A percentile compares a stretch with the other conserved stretches of the same genome.
These are phyloP conservation scores for Hypomecis atomaria DNA, from an alignment of 2,888 invertebrate species.

Conservation along the genomic window DNA sequence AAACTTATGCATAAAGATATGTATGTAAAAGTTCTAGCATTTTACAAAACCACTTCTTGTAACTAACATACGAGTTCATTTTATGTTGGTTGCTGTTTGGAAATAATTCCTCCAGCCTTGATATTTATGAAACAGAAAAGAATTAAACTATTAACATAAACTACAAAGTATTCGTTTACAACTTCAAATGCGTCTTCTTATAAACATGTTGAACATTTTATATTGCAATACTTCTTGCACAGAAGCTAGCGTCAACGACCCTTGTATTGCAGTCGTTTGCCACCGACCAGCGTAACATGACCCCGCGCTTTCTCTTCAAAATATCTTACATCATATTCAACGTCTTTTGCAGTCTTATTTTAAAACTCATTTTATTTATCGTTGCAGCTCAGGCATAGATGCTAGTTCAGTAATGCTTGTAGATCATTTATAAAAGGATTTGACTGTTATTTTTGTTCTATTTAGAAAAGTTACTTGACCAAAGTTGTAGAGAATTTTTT, in stretches of 20 bases:
- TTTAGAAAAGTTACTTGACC: too few species aligned
- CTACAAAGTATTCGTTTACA: too few species aligned
- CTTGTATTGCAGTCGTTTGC: conserved; percentile 50
- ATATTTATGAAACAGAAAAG: not conserved
- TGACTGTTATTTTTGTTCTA: too few species aligned
- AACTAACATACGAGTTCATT: too few species aligned
- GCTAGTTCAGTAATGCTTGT: not conserved
- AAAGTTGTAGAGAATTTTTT: too few species aligned
- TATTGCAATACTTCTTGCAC: conserved; percentile 4
- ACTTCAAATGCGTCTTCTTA: not conserved
- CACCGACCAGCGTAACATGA: conserved; percentile 42
- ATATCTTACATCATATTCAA: conserved; percentile 1
- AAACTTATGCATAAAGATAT: too few species aligned
- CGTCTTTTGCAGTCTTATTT: not conserved
- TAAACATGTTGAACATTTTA: conserved; percentile 5
- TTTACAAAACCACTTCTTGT: too few species aligned
- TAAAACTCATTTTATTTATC: not conserved
- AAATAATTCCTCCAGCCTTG: too few species aligned
- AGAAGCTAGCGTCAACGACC: conserved; percentile 52
- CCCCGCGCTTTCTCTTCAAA: conserved; percentile 30
- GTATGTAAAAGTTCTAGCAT: too few species aligned
- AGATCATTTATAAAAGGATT: too few species aligned
- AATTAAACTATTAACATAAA: not conserved
- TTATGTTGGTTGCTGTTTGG: too few species aligned
- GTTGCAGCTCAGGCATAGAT: not conserved